phyloP scores from a whole-genome alignment of 2,113 vertebrate genomes.

The Parotia lawesii region DNA sequence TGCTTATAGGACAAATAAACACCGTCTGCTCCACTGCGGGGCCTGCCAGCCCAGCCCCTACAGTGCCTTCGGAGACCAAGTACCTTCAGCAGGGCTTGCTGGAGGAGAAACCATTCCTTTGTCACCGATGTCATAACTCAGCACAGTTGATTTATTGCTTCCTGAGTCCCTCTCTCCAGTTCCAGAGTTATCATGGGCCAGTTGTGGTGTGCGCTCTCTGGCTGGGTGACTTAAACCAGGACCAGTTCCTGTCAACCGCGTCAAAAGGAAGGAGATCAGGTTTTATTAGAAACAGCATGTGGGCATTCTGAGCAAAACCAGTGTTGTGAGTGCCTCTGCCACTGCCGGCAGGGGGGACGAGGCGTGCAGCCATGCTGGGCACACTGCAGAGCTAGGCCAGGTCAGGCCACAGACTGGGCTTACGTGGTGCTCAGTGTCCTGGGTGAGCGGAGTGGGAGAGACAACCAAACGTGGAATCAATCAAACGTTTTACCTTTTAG shows the following conservation, averaged over 20 bases:
- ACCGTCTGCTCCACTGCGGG: fast-evolving
- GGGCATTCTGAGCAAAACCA: conserved; percentile 19
- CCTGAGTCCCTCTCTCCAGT: conserved; percentile 18
- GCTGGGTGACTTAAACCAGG: conserved; percentile 59
- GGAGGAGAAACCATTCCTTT: conserved; percentile 44
- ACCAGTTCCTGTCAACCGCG: neutral
- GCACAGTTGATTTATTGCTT: conserved; percentile 56
- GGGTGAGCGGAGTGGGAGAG: neutral
- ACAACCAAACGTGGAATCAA: neutral
- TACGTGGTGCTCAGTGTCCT: neutral
- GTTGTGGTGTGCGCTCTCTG: neutral
- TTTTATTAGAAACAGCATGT: conserved; percentile 48
- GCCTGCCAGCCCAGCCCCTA: neutral
- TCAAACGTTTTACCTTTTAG: neutral
- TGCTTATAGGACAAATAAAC: conserved; percentile 29
- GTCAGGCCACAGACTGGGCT: neutral
- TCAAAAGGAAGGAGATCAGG: neutral
- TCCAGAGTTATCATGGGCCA: neutral
- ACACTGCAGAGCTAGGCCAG: neutral
- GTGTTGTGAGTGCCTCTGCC: neutral
- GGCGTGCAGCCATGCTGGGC: fast-evolving
- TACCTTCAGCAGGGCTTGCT: conserved; percentile 4
- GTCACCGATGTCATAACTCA: conserved; percentile 58
- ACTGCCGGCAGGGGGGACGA: fast-evolving
- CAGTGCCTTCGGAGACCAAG: neutral